These are phyloP conservation scores for Isurus oxyrinchus DNA, from an alignment of 2,113 vertebrate genomes.

Conservation along the genomic window DNA sequence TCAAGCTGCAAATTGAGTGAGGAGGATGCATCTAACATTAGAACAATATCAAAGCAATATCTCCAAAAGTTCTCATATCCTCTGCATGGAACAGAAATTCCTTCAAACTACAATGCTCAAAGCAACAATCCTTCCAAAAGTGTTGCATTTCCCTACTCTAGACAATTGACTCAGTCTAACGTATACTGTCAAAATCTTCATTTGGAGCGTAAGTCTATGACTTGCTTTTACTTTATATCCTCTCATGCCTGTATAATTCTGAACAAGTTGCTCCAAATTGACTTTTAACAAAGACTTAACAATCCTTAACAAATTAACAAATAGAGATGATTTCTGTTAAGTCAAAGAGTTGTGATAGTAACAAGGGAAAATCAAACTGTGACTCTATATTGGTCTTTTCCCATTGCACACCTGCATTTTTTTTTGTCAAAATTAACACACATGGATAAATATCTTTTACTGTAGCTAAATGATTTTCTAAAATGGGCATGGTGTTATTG, in stretches of 20 bases:
- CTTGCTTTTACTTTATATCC: not conserved
- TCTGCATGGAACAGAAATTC: not conserved
- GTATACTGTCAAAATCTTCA: not conserved
- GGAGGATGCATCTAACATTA: not conserved
- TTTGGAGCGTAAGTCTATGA: not conserved
- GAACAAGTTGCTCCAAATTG: not conserved
- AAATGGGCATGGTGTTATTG: not conserved
- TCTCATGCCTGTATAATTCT: not conserved
- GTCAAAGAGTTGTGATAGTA: not conserved
- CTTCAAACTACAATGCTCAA: not conserved
- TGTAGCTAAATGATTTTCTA: not conserved
- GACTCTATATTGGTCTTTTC: not conserved
- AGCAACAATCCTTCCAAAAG: not conserved
- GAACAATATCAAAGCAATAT: not conserved
- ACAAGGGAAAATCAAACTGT: not conserved
- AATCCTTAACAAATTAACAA: not conserved
- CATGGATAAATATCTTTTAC: not conserved
- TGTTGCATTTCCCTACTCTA: not conserved
- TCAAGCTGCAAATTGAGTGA: slow-evolving; percentile 9
- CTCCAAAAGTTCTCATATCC: not conserved
- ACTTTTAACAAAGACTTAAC: not conserved
- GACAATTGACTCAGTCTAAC: not conserved
- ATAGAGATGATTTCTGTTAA: not conserved
- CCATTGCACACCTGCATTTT: not conserved
- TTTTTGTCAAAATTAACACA: not conserved